Conservation (phyloP, 2,888 invertebrate genomes). For the Caenorhabditis sp. region DNA sequence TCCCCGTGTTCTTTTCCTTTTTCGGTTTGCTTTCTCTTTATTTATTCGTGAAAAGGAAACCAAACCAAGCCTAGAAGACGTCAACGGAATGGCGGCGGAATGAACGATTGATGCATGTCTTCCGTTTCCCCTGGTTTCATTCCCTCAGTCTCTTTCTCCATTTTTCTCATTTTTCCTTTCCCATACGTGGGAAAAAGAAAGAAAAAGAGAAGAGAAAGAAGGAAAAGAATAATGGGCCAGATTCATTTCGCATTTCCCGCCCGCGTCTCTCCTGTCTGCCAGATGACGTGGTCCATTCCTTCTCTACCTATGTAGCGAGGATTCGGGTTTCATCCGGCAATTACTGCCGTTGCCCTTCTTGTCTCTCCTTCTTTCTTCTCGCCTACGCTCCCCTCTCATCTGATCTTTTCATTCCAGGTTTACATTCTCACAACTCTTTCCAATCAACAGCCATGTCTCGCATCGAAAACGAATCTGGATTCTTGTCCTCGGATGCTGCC, state of each 20-base stretch:
- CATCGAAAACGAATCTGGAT: slow-evolving; percentile 63
- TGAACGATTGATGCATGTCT: slow-evolving; percentile 56
- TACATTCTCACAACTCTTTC: slow-evolving; percentile 2
- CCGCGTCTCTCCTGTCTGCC: neutral
- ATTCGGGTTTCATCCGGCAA: slow-evolving; percentile 60
- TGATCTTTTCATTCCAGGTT: neutral
- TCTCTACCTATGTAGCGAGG: slow-evolving; percentile 13
- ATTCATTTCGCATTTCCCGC: slow-evolving; percentile 32
- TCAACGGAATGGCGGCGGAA: slow-evolving; percentile 16
- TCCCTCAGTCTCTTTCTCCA: slow-evolving; percentile 27
- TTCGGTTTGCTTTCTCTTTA: slow-evolving; percentile 28
- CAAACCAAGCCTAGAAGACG: slow-evolving; percentile 18
- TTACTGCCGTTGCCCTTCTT: slow-evolving; percentile 16
- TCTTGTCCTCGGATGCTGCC: slow-evolving; percentile 63
- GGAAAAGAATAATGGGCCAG: slow-evolving; percentile 10
- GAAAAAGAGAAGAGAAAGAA: no score
- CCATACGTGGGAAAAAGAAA: slow-evolving; percentile 51
- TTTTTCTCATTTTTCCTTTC: slow-evolving; percentile 9
- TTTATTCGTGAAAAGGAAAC: neutral
- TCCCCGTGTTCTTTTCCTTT: slow-evolving; percentile 37
- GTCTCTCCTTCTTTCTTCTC: neutral
- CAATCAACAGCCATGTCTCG: slow-evolving; percentile 39
- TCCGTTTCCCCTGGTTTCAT: slow-evolving; percentile 35
- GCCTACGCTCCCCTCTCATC: slow-evolving; percentile 17
- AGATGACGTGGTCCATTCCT: slow-evolving; percentile 38